Conservation (phyloP, 2,113 vertebrate species). For the Pedionomus torquatus region DNA sequence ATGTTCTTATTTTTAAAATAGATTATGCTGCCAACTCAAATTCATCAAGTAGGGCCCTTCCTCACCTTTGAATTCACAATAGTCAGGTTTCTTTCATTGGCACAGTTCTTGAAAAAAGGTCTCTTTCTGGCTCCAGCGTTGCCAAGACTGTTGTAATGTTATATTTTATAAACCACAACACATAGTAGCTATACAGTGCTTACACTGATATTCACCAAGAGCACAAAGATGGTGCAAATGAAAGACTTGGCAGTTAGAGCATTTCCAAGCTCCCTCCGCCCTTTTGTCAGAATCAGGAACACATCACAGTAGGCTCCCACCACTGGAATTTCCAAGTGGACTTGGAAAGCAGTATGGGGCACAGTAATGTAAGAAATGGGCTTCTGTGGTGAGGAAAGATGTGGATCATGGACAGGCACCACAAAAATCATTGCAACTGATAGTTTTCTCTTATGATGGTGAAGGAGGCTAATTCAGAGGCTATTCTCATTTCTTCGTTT, state of each 20-base stretch:
- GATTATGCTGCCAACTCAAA: not conserved
- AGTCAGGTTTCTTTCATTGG: not conserved
- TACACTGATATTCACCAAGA: not conserved
- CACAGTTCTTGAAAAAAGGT: not conserved
- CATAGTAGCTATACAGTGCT: not conserved
- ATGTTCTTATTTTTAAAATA: not conserved
- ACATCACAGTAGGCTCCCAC: not conserved
- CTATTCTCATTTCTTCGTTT: not conserved
- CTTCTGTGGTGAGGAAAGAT: not conserved
- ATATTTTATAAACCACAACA: not conserved
- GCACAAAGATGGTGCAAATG: not conserved
- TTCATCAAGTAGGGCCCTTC: not conserved
- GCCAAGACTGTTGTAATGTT: not conserved
- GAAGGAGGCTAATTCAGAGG: not conserved
- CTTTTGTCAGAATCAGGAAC: not conserved
- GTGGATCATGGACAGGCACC: not conserved
- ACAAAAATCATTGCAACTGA: not conserved
- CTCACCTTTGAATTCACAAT: not conserved
- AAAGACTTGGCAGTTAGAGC: not conserved
- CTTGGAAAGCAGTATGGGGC: not conserved
- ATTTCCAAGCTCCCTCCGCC: not conserved
- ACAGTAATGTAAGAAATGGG: not conserved
- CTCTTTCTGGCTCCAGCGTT: not conserved
- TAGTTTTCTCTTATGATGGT: not conserved
- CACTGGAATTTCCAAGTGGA: not conserved